Evolutionary conservation across 1,140 invertebrate species (phyloP).

Genomic region (Aphaenogaster rudis): DNA sequence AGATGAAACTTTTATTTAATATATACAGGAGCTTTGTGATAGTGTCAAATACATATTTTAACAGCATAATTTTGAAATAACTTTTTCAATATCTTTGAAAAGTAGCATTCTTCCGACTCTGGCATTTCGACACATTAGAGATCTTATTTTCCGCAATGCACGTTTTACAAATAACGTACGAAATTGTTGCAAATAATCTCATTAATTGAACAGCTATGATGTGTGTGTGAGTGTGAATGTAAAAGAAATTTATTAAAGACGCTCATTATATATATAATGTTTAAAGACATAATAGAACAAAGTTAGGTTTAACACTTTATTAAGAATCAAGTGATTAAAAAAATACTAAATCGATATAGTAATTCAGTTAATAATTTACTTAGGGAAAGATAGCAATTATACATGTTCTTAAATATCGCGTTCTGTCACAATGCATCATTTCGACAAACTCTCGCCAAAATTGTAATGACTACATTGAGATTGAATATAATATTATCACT

Average conservation of each 20-base stretch:
- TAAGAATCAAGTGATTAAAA: neutral
- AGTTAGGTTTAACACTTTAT: neutral
- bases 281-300: neutral
- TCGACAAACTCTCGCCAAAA: slow-evolving; percentile 14
- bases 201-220: neutral
- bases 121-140: neutral
- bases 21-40: neutral
- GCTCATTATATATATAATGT: neutral
- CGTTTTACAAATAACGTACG: neutral
- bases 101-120: neutral
- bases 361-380: slow-evolving; percentile 10
- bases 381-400: neutral
- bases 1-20: neutral
- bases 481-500: slow-evolving; percentile 3
- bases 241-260: neutral
- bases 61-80: neutral
- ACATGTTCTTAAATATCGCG: neutral
- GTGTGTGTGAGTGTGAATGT: neutral
- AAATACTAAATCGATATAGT: neutral
- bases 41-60: neutral
- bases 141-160: neutral
- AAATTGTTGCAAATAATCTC: neutral
- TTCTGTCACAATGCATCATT: neutral
- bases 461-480: slow-evolving; percentile 32
- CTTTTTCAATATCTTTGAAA: slow-evolving; percentile 18